A percentile compares a stretch with the other conserved stretches of the same genome.
These are phyloP conservation scores for Epinephelus cyanopodus DNA, from an alignment of 2,113 vertebrate species.

Conservation along the genomic window DNA sequence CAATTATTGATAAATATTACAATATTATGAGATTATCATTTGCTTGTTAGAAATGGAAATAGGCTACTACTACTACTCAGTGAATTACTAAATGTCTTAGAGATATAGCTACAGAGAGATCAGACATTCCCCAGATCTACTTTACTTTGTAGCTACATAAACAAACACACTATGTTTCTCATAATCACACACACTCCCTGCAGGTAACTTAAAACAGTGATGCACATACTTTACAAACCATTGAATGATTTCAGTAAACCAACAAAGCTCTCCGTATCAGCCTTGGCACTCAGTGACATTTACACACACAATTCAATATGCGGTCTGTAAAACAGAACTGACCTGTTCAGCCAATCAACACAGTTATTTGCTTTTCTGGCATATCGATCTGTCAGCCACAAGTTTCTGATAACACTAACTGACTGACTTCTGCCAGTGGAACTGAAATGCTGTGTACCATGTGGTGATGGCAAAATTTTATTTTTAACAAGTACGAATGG, in stretches of 20 bases:
- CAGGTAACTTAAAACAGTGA: neutral
- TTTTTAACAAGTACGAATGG: neutral
- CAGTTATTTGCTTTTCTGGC: neutral
- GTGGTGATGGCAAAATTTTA: neutral
- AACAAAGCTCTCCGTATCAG: neutral
- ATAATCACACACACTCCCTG: neutral
- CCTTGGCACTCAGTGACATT: neutral
- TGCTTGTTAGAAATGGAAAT: neutral
- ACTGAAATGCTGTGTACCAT: neutral
- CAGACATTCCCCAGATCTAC: neutral
- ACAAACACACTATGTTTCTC: neutral
- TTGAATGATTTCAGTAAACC: neutral
- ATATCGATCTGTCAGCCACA: neutral
- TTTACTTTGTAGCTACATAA: neutral
- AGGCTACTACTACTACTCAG: neutral
- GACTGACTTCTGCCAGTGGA: neutral
- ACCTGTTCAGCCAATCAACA: neutral
- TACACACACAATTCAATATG: neutral
- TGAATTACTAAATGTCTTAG: neutral
- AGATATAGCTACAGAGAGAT: neutral
- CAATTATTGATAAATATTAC: neutral
- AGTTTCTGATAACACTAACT: neutral
- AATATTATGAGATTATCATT: neutral
- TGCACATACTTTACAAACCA: neutral
- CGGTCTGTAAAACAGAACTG: neutral